phyloP scores from a whole-genome alignment of 2,797 vertebrate genomes.

The Crypturellus tataupa region DNA sequence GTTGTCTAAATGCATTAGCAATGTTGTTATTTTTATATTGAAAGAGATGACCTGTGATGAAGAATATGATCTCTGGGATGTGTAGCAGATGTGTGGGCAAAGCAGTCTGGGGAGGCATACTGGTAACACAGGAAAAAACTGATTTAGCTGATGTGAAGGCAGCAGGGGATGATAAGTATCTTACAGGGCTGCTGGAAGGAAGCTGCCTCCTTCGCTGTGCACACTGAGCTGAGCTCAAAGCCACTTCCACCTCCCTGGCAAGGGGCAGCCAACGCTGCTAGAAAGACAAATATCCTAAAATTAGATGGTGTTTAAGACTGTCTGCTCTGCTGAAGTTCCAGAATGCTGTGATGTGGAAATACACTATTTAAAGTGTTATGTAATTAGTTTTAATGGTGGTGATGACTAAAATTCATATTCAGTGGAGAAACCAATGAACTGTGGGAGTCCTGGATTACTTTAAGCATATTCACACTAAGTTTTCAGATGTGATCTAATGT shows the following conservation, averaged over 20 bases:
- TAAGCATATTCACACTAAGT: not conserved
- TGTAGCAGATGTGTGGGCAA: not conserved
- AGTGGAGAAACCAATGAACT: not conserved
- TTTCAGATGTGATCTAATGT: not conserved
- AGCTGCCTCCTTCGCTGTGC: not conserved
- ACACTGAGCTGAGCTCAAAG: not conserved
- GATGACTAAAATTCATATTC: constrained; percentile 48
- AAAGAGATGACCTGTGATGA: not conserved
- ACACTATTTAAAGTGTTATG: not conserved
- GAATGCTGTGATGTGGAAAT: constrained; percentile 50
- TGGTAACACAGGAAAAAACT: not conserved
- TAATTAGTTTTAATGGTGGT: constrained; percentile 47
- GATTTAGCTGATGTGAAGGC: not conserved
- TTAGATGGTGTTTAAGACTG: not conserved
- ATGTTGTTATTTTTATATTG: not conserved
- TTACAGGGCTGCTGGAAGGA: not conserved
- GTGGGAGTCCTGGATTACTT: constrained; percentile 13
- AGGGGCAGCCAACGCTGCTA: not conserved
- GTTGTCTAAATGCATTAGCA: not conserved
- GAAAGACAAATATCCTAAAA: not conserved
- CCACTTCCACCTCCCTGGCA: not conserved
- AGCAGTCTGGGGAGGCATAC: not conserved
- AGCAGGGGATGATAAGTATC: not conserved
- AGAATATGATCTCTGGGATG: constrained; percentile 12
- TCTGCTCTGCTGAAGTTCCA: constrained; percentile 33